Conservation (phyloP, 2,113 vertebrate species). For the Sinocyclocheilus grahami region DNA sequence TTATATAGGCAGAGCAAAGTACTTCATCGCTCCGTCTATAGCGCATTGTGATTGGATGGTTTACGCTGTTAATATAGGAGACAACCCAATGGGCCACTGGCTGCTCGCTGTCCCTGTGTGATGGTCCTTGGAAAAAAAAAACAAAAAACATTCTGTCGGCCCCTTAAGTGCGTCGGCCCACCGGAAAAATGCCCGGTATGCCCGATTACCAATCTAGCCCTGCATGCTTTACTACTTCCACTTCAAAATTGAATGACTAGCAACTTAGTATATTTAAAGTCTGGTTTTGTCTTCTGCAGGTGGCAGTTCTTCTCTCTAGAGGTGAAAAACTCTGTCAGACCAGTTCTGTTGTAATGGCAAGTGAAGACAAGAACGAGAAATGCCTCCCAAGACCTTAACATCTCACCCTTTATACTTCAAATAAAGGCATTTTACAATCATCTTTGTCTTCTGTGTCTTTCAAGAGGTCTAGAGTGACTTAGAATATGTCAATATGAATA, state of each 20-base stretch:
- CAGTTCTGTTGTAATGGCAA: not conserved
- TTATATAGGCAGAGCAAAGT: too few relatives aligned
- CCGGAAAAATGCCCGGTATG: too few relatives aligned
- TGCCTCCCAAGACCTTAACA: not conserved
- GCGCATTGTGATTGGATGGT: too few relatives aligned
- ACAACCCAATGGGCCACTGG: too few relatives aligned
- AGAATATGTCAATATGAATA: not conserved
- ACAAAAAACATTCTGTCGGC: too few relatives aligned
- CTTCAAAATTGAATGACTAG: not conserved
- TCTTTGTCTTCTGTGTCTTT: not conserved
- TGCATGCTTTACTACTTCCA: not conserved
- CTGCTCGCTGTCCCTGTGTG: too few relatives aligned
- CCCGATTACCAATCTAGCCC: too few relatives aligned
- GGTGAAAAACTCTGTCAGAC: not conserved
- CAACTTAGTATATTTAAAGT: not conserved
- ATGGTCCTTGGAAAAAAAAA: too few relatives aligned
- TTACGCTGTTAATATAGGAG: too few relatives aligned
- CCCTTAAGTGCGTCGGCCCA: too few relatives aligned
- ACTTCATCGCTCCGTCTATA: too few relatives aligned
- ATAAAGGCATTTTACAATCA: not conserved
- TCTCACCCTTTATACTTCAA: not conserved
- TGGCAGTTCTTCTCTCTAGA: not conserved
- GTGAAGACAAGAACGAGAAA: not conserved
- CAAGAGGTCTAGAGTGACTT: not conserved
- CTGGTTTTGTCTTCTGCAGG: not conserved